phyloP scores from a whole-genome alignment of 2,888 invertebrate species.

The Dimorphilus gyrociliatus region DNA sequence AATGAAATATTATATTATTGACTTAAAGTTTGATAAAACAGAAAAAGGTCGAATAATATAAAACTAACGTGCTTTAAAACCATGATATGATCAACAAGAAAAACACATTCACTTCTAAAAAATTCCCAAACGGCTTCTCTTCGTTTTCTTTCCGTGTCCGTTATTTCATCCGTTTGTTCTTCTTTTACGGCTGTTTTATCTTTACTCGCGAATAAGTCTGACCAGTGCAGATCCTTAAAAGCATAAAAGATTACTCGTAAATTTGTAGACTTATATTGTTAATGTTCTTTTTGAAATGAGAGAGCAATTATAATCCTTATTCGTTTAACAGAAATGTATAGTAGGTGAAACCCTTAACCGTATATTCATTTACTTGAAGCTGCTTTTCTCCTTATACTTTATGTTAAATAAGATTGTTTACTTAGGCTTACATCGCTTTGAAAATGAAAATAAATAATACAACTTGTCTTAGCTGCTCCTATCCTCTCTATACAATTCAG shows the following conservation, averaged over 20 bases:
- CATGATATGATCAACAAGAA: conserved; percentile 47
- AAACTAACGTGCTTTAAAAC: conserved; percentile 45
- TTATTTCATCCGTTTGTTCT: conserved; percentile 9
- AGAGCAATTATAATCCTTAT: no score
- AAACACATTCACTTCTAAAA: conserved; percentile 47
- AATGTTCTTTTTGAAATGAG: no score
- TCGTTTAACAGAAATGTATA: no score
- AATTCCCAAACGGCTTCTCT: conserved; percentile 48
- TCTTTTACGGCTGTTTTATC: conserved; percentile 15
- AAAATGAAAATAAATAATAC: no score
- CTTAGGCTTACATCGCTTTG: no score
- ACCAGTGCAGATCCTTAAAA: conserved; percentile 30
- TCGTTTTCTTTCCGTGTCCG: conserved; percentile 34
- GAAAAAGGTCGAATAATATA: not conserved
- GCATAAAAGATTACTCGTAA: conserved; percentile 1
- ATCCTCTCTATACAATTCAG: no score
- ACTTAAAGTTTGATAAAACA: not conserved
- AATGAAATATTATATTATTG: not conserved
- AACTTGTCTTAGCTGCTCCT: no score
- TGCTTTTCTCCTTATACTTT: no score
- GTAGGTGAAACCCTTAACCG: no score
- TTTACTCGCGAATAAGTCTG: conserved; percentile 26
- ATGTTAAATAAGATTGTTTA: no score
- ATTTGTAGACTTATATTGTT: no score
- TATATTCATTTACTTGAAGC: no score